phyloP scores from a whole-genome alignment of 2,888 invertebrate species.

The Monochamus alternatus region DNA sequence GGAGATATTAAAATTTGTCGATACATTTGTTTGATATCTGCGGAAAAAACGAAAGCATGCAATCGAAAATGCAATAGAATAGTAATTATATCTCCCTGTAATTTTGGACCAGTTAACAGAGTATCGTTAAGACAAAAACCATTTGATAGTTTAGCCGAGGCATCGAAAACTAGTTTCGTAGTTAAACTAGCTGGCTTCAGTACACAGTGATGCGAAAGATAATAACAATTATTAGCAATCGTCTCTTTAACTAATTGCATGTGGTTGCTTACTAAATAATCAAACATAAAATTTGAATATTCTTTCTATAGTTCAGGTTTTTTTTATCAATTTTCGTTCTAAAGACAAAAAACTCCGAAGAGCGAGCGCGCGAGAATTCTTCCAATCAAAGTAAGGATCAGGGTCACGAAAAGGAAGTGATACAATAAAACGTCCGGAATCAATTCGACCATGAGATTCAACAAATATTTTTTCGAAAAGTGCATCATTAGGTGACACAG shows the following conservation, averaged over 20 bases:
- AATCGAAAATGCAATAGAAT: not conserved
- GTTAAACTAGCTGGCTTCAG: too few species aligned
- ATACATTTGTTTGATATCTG: too few species aligned
- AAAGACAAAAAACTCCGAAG: too few species aligned
- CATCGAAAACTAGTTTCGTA: too few species aligned
- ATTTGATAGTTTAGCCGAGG: not conserved
- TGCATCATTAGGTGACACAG: not conserved
- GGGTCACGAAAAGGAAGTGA: not conserved
- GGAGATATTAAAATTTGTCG: too few species aligned
- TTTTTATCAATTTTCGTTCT: not conserved
- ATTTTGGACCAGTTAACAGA: too few species aligned
- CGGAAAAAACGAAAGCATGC: too few species aligned
- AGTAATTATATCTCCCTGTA: not conserved
- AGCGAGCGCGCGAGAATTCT: too few species aligned
- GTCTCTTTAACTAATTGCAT: too few species aligned
- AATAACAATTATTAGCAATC: not conserved
- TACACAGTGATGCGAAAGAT: too few species aligned
- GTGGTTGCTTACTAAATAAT: not conserved
- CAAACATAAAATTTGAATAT: constrained; percentile 14
- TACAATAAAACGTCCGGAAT: constrained; percentile 14
- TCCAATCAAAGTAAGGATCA: too few species aligned
- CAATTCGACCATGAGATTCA: not conserved
- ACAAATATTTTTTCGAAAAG: constrained; percentile 5
- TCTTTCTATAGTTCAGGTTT: constrained; percentile 6
- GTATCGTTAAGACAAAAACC: too few species aligned